phyloP scores from a whole-genome alignment of 2,888 invertebrate species.

The Lucinisca nassula region DNA sequence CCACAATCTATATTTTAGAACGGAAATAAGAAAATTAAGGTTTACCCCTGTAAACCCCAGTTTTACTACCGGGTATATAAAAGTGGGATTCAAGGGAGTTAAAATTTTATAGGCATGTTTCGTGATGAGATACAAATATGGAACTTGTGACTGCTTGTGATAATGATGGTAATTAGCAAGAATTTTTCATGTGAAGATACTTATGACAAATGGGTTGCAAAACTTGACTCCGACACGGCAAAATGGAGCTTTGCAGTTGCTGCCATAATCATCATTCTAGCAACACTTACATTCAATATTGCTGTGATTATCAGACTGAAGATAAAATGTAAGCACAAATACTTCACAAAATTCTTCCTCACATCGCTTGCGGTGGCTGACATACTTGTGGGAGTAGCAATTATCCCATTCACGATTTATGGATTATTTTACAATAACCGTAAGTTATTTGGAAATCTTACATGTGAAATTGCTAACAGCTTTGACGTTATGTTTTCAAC shows the following conservation, averaged over 20 bases:
- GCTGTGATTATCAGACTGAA: background rate
- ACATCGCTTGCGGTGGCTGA: constrained; percentile 45
- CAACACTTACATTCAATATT: background rate
- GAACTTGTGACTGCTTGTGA: too few relatives aligned
- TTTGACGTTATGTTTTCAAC: constrained; percentile 46
- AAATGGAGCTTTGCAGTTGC: background rate
- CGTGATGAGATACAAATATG: too few relatives aligned
- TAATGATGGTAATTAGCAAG: too few relatives aligned
- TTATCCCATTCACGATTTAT: constrained; percentile 49
- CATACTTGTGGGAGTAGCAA: constrained; percentile 36
- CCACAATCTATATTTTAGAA: too few relatives aligned
- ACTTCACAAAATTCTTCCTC: constrained; percentile 42
- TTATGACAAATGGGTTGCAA: background rate
- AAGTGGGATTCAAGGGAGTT: too few relatives aligned
- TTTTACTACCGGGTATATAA: too few relatives aligned
- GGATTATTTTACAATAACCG: constrained; percentile 17
- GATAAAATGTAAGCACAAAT: constrained; percentile 30
- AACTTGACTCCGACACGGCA: background rate
- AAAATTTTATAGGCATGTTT: too few relatives aligned
- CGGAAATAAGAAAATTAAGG: too few relatives aligned
- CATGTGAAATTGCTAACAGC: constrained; percentile 43
- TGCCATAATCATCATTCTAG: background rate
- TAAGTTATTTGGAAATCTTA: constrained; percentile 8
- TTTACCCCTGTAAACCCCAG: too few relatives aligned
- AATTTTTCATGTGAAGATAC: background rate